Evolutionary conservation across 2,113 vertebrate species (phyloP).

Genomic region (Pedionomus torquatus): DNA sequence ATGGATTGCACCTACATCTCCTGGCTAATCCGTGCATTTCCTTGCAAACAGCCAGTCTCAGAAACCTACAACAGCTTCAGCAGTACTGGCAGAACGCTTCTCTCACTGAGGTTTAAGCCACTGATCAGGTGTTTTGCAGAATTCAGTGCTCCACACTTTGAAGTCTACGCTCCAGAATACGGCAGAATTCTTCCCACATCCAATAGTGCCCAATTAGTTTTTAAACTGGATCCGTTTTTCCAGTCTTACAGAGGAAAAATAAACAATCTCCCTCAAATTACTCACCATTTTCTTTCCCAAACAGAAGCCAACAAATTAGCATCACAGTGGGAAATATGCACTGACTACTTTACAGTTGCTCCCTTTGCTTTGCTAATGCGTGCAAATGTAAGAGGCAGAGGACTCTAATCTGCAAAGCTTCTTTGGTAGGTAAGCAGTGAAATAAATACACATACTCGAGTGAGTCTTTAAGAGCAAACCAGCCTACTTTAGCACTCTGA

Average conservation of each 20-base stretch:
- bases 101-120: neutral
- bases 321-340: neutral
- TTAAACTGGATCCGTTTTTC: neutral
- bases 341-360: neutral
- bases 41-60: neutral
- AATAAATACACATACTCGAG: neutral
- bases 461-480: neutral
- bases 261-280: neutral
- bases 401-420: neutral
- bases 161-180: neutral
- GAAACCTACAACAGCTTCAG: neutral
- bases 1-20: neutral
- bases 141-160: neutral
- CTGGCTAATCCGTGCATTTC: neutral
- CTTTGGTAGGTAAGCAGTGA: neutral
- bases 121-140: neutral
- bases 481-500: neutral
- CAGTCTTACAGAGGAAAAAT: neutral
- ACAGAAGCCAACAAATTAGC: neutral
- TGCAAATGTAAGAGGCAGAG: neutral
- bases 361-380: neutral
- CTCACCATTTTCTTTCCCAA: neutral
- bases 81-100: neutral
- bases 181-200: neutral
- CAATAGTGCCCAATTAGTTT: neutral